Evolutionary conservation across 30 jellyfish, hydroid and myxozoan species (phyloP).

Genomic region (Aurelia coerulea): DNA sequence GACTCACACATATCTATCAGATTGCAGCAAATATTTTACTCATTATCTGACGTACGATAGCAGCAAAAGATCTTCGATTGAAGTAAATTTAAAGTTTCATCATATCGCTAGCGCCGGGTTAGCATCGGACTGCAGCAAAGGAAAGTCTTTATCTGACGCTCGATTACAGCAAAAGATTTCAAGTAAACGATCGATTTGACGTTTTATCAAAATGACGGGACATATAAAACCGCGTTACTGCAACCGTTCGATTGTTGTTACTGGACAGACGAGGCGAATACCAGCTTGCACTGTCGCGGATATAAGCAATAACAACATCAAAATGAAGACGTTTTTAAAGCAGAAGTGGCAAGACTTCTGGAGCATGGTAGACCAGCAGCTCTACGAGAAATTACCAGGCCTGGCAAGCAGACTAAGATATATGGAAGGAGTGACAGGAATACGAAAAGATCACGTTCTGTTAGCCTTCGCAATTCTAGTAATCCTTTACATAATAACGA

Average conservation of each 20-base stretch:
- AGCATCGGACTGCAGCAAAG: too few species aligned
- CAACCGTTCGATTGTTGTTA: neutral
- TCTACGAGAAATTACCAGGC: conserved; percentile 25
- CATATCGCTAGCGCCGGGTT: too few species aligned
- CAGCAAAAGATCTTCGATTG: too few species aligned
- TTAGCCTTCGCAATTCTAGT: conserved; percentile 13
- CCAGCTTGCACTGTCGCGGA: neutral
- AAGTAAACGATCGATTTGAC: conserved; percentile 8
- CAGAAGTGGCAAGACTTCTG: conserved; percentile 45
- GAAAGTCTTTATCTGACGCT: too few species aligned
- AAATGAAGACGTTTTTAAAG: conserved; percentile 11
- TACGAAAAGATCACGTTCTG: conserved; percentile 29
- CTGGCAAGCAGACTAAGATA: conserved; percentile 28
- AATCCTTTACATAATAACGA: conserved; percentile 27
- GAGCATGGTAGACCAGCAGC: conserved; percentile 35
- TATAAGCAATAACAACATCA: neutral
- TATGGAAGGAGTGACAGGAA: conserved; percentile 40
- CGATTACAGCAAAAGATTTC: too few species aligned
- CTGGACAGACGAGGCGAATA: neutral
- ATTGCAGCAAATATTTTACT: too few species aligned
- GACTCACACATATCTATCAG: too few species aligned
- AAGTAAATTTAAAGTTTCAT: conserved; percentile 22
- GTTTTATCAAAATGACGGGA: neutral
- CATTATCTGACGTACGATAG: too few species aligned
- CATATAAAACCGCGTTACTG: neutral